phyloP scores from a whole-genome alignment of 2,797 vertebrate species.

The Silurus lanzhouensis region DNA sequence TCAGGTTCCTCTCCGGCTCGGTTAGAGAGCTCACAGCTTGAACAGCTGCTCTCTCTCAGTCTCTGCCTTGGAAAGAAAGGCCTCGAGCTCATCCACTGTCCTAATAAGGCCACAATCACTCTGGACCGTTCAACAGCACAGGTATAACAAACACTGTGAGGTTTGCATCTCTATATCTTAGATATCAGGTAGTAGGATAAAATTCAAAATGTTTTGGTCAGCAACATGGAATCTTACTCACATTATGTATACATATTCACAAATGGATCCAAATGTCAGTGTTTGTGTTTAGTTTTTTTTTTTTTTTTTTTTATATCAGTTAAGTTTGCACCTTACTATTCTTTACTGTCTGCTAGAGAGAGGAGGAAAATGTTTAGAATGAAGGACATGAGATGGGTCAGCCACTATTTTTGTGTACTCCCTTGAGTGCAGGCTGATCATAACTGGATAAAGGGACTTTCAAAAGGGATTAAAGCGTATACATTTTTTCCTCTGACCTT shows the following conservation, averaged over 20 bases:
- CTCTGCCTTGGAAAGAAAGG: conserved; percentile 33
- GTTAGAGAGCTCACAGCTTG: conserved; percentile 73
- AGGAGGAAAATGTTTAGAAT: too few species aligned
- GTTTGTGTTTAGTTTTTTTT: neutral
- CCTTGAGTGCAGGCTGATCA: neutral
- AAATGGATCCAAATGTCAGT: too few species aligned
- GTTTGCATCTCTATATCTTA: neutral
- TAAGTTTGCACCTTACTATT: neutral
- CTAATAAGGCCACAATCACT: conserved; percentile 81
- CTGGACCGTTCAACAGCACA: conserved; percentile 79
- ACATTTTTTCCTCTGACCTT: neutral
- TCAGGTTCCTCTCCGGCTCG: conserved; percentile 57
- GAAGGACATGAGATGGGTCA: conserved; percentile 11
- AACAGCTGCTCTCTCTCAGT: conserved; percentile 55
- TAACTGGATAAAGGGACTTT: neutral
- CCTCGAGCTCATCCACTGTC: conserved; percentile 63
- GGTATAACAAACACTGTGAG: conserved; percentile 68
- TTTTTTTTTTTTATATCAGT: neutral
- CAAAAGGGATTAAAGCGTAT: too few species aligned
- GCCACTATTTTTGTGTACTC: conserved; percentile 9
- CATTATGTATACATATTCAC: neutral
- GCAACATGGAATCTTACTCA: neutral
- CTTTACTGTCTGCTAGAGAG: neutral
- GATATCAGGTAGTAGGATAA: neutral
- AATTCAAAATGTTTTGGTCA: neutral